Percentiles rank a stretch among this genome's conserved stretches.
These are phyloP conservation scores for Drosophila sulfurigaster DNA, from an alignment of 1,140 invertebrate species.

Conservation along the genomic window DNA sequence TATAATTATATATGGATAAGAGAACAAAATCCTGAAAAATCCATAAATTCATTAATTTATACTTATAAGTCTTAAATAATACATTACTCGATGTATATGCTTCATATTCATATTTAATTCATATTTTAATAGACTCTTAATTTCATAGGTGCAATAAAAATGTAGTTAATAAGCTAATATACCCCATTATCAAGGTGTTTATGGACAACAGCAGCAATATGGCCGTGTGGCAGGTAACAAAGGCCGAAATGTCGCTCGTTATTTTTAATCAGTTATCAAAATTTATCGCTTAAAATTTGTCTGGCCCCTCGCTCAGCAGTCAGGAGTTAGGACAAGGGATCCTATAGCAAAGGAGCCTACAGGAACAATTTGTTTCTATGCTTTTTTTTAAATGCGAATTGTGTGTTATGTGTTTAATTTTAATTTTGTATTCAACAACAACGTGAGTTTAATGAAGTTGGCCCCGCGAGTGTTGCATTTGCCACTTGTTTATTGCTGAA, in stretches of 20 bases:
- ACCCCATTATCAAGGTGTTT: background rate
- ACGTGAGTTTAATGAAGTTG: conserved; percentile 56
- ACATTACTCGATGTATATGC: too few relatives aligned
- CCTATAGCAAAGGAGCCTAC: background rate
- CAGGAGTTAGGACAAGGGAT: background rate
- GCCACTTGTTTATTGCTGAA: conserved; percentile 40
- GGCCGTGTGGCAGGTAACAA: conserved; percentile 59
- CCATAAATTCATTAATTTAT: too few relatives aligned
- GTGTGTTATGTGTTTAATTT: conserved; percentile 32
- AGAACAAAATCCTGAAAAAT: too few relatives aligned
- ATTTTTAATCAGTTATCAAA: conserved; percentile 81
- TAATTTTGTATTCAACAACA: conserved; percentile 45
- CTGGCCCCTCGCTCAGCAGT: conserved; percentile 2
- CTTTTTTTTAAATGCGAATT: background rate
- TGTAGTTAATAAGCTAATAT: conserved; percentile 1
- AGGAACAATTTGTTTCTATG: conserved; percentile 7
- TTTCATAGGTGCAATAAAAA: too few relatives aligned
- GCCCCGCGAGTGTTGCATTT: conserved; percentile 21
- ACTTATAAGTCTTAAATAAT: too few relatives aligned
- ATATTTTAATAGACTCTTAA: too few relatives aligned
- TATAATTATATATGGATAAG: too few relatives aligned
- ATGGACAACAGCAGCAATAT: background rate
- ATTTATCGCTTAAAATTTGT: conserved; percentile 71
- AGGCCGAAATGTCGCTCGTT: conserved; percentile 63
- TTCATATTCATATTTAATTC: too few relatives aligned